Conservation (phyloP, 2,113 vertebrate species). For the Pelusios castaneus region DNA sequence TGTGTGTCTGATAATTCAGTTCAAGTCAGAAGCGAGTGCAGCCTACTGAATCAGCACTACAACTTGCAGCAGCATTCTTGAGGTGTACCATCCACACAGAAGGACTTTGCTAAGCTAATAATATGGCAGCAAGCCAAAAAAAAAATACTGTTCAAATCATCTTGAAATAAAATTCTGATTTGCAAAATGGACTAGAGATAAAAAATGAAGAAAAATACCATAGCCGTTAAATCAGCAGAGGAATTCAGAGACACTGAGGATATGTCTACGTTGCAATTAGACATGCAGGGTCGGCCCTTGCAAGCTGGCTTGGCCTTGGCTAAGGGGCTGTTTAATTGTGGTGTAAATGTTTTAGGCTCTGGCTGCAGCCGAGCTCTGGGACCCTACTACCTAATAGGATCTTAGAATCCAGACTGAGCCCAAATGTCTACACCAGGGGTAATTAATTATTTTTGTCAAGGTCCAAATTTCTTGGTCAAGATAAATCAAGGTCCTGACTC, state of each 20-base stretch:
- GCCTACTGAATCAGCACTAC: background rate
- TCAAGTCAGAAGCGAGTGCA: background rate
- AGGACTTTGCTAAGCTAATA: conserved; percentile 33
- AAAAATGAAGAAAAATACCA: background rate
- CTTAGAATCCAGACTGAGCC: too few species aligned
- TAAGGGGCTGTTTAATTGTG: background rate
- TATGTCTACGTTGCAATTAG: background rate
- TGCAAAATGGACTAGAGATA: conserved; percentile 34
- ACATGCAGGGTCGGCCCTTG: background rate
- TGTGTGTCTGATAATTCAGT: background rate
- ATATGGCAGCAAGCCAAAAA: background rate
- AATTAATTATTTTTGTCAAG: too few species aligned
- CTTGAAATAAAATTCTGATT: too few species aligned
- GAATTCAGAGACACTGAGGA: background rate
- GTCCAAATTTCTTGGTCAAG: too few species aligned
- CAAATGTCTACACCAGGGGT: too few species aligned
- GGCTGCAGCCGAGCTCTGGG: background rate
- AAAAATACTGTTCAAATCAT: background rate
- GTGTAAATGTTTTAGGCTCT: background rate
- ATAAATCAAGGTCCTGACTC: too few species aligned
- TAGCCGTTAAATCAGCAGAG: background rate
- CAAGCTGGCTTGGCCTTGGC: background rate
- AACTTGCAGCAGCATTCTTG: background rate
- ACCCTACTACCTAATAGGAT: background rate
- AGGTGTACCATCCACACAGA: background rate